Evolutionary conservation across 2,797 vertebrate genomes (phyloP).

Genomic region (Catamblyrhynchus diadema): DNA sequence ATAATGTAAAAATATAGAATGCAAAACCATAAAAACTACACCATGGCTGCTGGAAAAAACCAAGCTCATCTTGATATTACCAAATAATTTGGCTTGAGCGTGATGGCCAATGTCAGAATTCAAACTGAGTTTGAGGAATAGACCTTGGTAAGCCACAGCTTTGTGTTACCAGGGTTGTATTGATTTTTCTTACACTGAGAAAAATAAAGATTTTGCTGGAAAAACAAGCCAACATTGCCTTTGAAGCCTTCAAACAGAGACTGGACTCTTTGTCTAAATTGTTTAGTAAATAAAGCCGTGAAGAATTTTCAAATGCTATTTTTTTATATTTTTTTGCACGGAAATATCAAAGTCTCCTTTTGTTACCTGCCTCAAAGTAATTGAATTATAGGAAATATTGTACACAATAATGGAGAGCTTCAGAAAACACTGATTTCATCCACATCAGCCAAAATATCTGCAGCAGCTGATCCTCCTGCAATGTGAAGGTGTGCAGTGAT

Average conservation of each 20-base stretch:
- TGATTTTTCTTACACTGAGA: background rate
- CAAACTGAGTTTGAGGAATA: background rate
- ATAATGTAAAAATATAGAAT: background rate
- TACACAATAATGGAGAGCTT: background rate
- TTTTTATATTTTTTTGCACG: too few species aligned
- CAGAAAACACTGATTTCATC: background rate
- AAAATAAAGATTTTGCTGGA: background rate
- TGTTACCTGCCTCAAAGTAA: background rate
- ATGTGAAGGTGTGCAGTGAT: background rate
- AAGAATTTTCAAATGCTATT: background rate
- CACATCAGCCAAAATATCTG: background rate
- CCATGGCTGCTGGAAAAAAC: background rate
- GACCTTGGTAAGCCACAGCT: background rate
- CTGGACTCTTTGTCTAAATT: background rate
- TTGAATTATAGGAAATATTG: background rate
- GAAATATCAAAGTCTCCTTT: background rate
- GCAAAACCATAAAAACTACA: background rate
- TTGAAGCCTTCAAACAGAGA: background rate
- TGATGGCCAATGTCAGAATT: background rate
- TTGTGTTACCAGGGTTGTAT: background rate
- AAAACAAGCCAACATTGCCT: background rate
- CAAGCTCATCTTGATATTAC: background rate
- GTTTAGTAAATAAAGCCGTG: background rate
- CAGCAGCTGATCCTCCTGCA: background rate
- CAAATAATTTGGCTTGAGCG: background rate